phyloP scores from a whole-genome alignment of 2,797 vertebrate species.

The Hemitrygon akajei region DNA sequence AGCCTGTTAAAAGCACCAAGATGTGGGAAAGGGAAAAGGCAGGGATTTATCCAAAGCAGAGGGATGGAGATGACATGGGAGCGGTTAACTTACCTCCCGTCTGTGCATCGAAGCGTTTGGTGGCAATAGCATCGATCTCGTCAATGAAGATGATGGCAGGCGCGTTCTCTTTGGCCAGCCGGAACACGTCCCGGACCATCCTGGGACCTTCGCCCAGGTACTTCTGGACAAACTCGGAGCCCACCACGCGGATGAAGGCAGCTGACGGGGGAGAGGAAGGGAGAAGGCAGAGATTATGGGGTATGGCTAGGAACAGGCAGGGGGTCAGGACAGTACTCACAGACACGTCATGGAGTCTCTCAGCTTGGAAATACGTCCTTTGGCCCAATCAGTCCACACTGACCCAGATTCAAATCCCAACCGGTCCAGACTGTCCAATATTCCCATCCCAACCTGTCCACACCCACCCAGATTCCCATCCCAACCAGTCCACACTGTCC shows the following conservation, averaged over 20 bases:
- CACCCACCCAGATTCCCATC: too few species aligned
- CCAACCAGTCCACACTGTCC: too few species aligned
- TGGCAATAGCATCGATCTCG: constrained; percentile 91
- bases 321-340: background rate
- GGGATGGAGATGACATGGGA: background rate
- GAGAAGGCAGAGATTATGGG: background rate
- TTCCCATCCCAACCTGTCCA: too few species aligned
- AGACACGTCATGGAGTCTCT: too few species aligned
- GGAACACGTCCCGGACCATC: constrained; percentile 91
- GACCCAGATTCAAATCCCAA: too few species aligned
- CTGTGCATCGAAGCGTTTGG: constrained; percentile 90
- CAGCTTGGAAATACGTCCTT: too few species aligned
- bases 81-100: constrained; percentile 65
- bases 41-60: background rate
- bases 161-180: constrained; percentile 92
- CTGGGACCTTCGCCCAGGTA: constrained; percentile 88
- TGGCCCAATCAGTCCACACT: too few species aligned
- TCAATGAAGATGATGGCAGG: constrained; percentile 96
- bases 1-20: too few species aligned
- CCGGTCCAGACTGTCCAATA: too few species aligned
- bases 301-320: background rate
- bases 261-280: constrained; percentile 55
- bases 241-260: constrained; percentile 88
- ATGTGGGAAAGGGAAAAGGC: too few species aligned
- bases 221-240: constrained; percentile 94